Conservation (phyloP, 2,888 invertebrate genomes). For the Chloroclysta siterata region DNA sequence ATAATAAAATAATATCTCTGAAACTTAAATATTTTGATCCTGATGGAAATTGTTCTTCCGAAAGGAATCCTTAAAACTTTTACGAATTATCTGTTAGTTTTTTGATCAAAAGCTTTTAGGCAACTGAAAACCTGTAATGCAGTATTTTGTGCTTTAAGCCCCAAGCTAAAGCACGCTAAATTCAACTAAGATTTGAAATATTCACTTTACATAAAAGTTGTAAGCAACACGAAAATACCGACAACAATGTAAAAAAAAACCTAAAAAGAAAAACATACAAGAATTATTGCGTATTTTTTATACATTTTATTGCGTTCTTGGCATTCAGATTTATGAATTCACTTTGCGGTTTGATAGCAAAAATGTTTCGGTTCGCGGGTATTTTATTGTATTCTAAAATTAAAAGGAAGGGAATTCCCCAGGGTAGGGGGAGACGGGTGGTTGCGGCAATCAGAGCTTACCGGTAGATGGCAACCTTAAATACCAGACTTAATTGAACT, state of each 20-base stretch:
- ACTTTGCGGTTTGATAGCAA: slow-evolving; percentile 56
- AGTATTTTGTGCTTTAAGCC: not conserved
- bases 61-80: no score
- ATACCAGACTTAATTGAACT: slow-evolving; percentile 84
- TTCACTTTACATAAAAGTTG: no score
- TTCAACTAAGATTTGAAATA: not conserved
- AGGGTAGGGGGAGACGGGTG: slow-evolving; percentile 55
- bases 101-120: no score
- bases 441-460: slow-evolving; percentile 74
- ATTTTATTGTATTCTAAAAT: slow-evolving; percentile 82
- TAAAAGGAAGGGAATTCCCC: slow-evolving; percentile 75
- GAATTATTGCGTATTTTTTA: slow-evolving; percentile 40
- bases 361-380: slow-evolving; percentile 64
- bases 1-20: no score
- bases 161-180: no score
- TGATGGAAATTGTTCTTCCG: no score
- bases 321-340: slow-evolving; percentile 49
- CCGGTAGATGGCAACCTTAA: slow-evolving; percentile 80
- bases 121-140: no score
- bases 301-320: slow-evolving; percentile 23
- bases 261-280: slow-evolving; percentile 31
- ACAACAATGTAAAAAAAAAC: not conserved
- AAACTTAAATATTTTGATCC: not conserved
- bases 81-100: no score
- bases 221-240: not conserved